These are phyloP conservation scores for Stenurella melanura DNA, from an alignment of 2,888 invertebrate species.

Conservation along the genomic window DNA sequence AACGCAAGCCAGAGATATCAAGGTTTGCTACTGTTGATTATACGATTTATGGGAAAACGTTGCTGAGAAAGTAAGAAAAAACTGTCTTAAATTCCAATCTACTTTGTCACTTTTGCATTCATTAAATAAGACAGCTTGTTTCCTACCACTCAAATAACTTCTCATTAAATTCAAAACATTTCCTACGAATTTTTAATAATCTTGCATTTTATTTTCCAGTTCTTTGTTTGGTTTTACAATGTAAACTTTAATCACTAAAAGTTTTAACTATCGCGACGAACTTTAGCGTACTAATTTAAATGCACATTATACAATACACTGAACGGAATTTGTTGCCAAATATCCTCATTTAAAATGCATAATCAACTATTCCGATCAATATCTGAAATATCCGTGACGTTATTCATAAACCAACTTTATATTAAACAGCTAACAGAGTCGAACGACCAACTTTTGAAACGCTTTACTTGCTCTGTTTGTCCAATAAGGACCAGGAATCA, in stretches of 20 bases:
- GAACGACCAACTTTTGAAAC: not conserved
- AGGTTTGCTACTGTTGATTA: no score
- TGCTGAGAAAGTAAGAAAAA: no score
- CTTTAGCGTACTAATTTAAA: not conserved
- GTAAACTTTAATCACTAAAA: not conserved
- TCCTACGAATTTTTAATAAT: no score
- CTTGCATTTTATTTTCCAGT: not conserved
- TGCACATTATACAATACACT: not conserved
- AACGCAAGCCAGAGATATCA: no score
- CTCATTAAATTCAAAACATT: no score
- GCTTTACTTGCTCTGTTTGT: not conserved
- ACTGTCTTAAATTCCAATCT: no score
- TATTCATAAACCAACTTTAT: conserved; percentile 1
- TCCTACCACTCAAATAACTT: no score
- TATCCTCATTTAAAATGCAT: not conserved
- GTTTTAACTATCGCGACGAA: conserved; percentile 1
- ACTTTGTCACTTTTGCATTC: no score
- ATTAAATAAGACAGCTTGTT: no score
- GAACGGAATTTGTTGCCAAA: not conserved
- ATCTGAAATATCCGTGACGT: not conserved
- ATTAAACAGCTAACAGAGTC: not conserved
- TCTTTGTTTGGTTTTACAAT: not conserved
- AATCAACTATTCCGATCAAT: not conserved
- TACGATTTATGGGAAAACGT: no score
- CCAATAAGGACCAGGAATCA: conserved; percentile 11